These are phyloP conservation scores for Zaprionus africanus DNA, from an alignment of 1,140 invertebrate genomes.

Conservation along the genomic window DNA sequence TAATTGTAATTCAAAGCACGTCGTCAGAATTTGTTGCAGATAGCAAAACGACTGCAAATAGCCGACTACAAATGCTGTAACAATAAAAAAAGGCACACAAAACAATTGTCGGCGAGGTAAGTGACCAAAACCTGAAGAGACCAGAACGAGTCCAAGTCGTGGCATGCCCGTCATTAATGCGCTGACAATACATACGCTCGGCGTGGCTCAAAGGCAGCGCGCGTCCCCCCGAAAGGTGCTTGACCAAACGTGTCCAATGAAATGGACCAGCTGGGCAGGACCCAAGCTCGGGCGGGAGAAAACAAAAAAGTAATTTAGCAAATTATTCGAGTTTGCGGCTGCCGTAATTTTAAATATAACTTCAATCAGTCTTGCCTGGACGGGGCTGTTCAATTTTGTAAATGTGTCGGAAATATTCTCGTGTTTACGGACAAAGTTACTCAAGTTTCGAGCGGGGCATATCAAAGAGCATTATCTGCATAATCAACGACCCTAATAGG, in stretches of 20 bases:
- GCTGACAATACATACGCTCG: conserved; percentile 39
- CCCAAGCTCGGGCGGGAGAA: conserved; percentile 54
- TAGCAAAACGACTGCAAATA: conserved; percentile 72
- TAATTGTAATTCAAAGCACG: conserved; percentile 81
- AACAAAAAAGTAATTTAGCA: conserved; percentile 78
- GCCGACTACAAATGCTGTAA: conserved; percentile 56
- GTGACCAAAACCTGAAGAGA: conserved; percentile 28
- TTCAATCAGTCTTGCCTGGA: conserved; percentile 66
- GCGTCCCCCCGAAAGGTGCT: conserved; percentile 62
- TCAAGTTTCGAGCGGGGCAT: conserved; percentile 44
- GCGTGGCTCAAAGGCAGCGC: too few species aligned
- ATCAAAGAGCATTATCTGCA: conserved; percentile 67
- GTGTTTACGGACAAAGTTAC: conserved; percentile 55
- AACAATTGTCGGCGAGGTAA: conserved; percentile 69
- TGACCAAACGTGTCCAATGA: conserved; percentile 73
- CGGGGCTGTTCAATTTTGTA: not conserved
- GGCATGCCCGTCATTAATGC: conserved; percentile 17
- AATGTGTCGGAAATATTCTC: not conserved
- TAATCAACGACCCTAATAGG: conserved; percentile 53
- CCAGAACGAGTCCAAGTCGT: conserved; percentile 18
- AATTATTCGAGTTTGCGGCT: conserved; percentile 80
- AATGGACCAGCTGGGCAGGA: conserved; percentile 27
- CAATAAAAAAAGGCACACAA: conserved; percentile 75
- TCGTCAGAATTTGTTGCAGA: conserved; percentile 74
- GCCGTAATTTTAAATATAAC: conserved; percentile 75